These are phyloP conservation scores for Erpornis zantholeuca DNA, from an alignment of 2,113 vertebrate species.

Conservation along the genomic window DNA sequence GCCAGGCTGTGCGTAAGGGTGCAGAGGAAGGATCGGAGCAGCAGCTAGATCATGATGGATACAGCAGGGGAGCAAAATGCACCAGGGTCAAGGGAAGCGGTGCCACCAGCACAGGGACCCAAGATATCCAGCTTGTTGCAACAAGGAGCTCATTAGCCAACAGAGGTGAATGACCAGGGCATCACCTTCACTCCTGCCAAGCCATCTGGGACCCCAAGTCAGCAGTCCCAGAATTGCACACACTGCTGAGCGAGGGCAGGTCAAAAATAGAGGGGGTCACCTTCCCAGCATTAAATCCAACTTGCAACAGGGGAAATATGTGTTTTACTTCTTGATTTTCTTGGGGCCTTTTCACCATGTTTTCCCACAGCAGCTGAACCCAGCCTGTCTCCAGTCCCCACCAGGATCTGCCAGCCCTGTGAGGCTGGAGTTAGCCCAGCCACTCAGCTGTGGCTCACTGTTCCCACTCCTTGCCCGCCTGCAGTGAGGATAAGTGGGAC, in stretches of 20 bases:
- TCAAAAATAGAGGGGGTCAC: not conserved
- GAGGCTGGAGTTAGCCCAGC: not conserved
- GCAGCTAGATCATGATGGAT: rapidly evolving
- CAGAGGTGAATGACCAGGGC: not conserved
- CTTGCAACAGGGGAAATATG: not conserved
- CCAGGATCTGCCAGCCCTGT: not conserved
- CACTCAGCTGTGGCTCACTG: not conserved
- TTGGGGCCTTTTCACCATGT: not conserved
- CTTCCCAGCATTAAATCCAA: not conserved
- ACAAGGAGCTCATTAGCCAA: not conserved
- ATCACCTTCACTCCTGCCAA: not conserved
- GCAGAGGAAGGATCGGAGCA: not conserved
- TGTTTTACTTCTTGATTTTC: not conserved
- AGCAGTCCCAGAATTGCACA: rapidly evolving
- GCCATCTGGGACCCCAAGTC: not conserved
- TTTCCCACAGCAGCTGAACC: not conserved
- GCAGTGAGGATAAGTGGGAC: slow-evolving; percentile 1
- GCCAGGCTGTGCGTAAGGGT: not conserved
- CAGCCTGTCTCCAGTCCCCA: not conserved
- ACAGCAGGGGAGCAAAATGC: not conserved
- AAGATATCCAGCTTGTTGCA: not conserved
- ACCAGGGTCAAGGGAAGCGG: not conserved
- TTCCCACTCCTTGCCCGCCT: not conserved
- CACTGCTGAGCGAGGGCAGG: not conserved
- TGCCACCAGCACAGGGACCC: not conserved